Evolutionary conservation across 2,797 vertebrate genomes (phyloP), one percentile per base, ranked within the genome.

Genomic region (Octomys mimax): DNA sequence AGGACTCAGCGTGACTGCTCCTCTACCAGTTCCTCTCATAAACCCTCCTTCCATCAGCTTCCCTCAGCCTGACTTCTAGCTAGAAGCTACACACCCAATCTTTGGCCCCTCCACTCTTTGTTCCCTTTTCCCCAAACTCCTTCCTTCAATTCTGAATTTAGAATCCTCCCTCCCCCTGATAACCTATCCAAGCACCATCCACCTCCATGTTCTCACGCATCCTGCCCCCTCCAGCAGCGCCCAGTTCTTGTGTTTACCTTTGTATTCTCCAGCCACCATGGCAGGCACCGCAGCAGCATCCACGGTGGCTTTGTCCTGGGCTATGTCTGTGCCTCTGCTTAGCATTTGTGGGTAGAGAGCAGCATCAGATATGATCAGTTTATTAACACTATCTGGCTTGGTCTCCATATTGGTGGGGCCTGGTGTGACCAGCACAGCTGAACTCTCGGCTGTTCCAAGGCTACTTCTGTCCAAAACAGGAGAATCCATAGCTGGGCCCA

Each of bases 181-280:
- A 39, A 16, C 8, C n/a, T 73, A 31, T 6, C 54, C 52, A n/a
- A 21, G 54, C 73, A 10, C 4, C 13, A 36, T 8, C 59, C 16
- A 18, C 28, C 81, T 59, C 52, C 79, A 36, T 33, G 7, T 39
- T n/a, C 18, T 0, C 5, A 6, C 28, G 2, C 4, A 12, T 42
- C 75, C 12, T 2, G 0, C 5, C 2, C 6, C 2, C 39, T 14
- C 66, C 28, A 11, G 33, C 22, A 42, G 42, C 19, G 61, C 82
- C 59, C 46, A 39, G 4, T 10, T 18, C 52, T 1, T 21, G 7
- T 22, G 3, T 8, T 91, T 96, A 97, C 97, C 97, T 97, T 28
- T 42, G 28, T 0, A 13, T 78, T 88, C 82, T 81, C 84, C 46
- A 26, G 59, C 66, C 70, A 70, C n/a, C 0, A 1, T 12, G 46